These are phyloP conservation scores for Martes martes DNA, from an alignment of 2,113 vertebrate species.

Conservation along the genomic window DNA sequence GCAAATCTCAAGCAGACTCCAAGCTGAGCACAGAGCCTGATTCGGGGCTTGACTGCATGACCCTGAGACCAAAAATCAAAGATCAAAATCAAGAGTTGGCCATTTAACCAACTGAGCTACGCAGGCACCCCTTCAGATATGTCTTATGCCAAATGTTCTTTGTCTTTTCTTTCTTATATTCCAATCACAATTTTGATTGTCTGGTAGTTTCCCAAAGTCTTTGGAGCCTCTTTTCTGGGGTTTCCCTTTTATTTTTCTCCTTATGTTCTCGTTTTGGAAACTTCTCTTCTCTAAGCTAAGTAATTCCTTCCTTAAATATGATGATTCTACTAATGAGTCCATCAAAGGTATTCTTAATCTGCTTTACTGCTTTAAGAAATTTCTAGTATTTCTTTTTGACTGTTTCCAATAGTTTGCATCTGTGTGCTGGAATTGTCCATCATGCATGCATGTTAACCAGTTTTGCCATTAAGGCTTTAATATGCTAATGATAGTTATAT, in stretches of 20 bases:
- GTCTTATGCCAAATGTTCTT: not conserved
- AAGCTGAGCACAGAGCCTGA: no score
- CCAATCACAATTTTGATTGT: not conserved
- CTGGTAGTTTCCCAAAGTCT: not conserved
- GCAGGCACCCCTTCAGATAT: not conserved
- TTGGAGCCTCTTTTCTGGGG: not conserved
- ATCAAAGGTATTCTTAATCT: not conserved
- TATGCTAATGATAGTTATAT: not conserved
- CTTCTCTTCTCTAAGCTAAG: not conserved
- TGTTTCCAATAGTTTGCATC: not conserved
- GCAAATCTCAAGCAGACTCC: no score
- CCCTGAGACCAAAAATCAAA: not conserved
- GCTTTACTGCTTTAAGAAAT: not conserved
- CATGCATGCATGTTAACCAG: not conserved
- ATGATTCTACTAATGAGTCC: not conserved
- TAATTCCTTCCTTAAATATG: not conserved
- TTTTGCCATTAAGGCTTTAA: not conserved
- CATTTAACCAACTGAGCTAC: not conserved
- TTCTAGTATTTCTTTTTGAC: not conserved
- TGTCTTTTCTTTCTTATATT: not conserved
- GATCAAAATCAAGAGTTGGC: not conserved
- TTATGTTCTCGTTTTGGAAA: not conserved
- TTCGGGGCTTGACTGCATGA: not conserved
- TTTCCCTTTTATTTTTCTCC: not conserved
- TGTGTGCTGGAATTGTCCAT: not conserved